Percentiles rank a stretch among this genome's conserved stretches.
Conservation (phyloP, 2,888 invertebrate genomes). For the Mayetiola destructor region DNA sequence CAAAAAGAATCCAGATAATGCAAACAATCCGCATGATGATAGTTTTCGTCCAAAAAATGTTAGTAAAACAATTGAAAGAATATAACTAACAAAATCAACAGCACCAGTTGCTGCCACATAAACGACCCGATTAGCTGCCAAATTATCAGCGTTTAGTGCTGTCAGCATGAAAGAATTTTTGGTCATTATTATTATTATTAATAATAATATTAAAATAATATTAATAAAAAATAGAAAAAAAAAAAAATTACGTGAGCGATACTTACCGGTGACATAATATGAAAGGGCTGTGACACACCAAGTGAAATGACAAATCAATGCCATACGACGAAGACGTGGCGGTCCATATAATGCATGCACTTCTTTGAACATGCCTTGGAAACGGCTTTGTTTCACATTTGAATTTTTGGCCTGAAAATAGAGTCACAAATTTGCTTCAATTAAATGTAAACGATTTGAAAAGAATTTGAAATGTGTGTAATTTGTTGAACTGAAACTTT, state of each 20-base stretch:
- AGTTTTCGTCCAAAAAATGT: slow-evolving; percentile 36
- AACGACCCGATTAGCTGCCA: slow-evolving; percentile 38
- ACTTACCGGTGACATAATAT: slow-evolving; percentile 31
- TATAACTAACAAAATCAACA: slow-evolving; percentile 41
- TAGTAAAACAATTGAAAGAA: slow-evolving; percentile 38
- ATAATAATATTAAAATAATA: not conserved
- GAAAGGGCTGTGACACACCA: slow-evolving; percentile 33
- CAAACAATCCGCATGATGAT: slow-evolving; percentile 35
- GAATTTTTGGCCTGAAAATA: not conserved
- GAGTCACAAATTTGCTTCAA: not conserved
- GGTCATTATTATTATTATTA: too few relatives aligned
- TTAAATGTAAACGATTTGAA: not conserved
- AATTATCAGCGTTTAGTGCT: slow-evolving; percentile 41
- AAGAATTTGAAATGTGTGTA: not conserved
- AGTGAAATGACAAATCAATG: slow-evolving; percentile 34
- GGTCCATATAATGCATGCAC: slow-evolving; percentile 29
- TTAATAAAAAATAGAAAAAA: not conserved
- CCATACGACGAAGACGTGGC: slow-evolving; percentile 28
- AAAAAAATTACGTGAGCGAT: not conserved
- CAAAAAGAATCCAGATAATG: slow-evolving; percentile 36
- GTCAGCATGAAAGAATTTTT: slow-evolving; percentile 17
- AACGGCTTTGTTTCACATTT: not conserved
- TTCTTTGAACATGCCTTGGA: slow-evolving; percentile 24
- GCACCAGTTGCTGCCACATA: slow-evolving; percentile 38
- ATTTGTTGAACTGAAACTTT: not conserved